Conservation (phyloP, 2,888 invertebrate species). For the Andrena chrysosceles region DNA sequence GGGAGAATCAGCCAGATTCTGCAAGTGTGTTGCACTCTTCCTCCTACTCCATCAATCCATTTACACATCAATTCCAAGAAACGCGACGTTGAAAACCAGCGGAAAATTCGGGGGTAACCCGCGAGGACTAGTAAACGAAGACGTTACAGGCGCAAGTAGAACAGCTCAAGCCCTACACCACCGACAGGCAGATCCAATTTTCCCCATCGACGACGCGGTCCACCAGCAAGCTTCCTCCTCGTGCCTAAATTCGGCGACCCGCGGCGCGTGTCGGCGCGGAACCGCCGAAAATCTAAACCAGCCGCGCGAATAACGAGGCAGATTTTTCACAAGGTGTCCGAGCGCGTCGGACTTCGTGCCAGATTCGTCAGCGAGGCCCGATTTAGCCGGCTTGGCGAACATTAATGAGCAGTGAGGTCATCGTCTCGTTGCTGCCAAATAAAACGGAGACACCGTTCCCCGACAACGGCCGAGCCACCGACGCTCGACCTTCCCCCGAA, state of each 20-base stretch:
- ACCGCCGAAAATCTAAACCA: conserved; percentile 24
- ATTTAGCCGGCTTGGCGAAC: conserved; percentile 55
- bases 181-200: not conserved
- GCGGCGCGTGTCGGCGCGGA: not conserved
- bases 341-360: conserved; percentile 56
- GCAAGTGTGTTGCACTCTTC: not conserved
- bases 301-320: conserved; percentile 22
- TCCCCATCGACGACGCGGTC: not conserved
- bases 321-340: conserved; percentile 57
- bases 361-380: conserved; percentile 67
- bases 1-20: not conserved
- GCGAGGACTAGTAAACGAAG: no score
- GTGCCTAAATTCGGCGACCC: conserved; percentile 6
- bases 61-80: not conserved
- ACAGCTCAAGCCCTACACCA: no score
- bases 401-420: conserved; percentile 68
- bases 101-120: not conserved
- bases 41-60: not conserved
- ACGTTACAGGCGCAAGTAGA: no score
- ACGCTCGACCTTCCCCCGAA: conserved; percentile 28
- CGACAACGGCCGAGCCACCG: conserved; percentile 12
- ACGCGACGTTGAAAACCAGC: not conserved
- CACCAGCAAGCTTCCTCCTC: not conserved
- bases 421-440: conserved; percentile 65
- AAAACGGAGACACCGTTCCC: conserved; percentile 56